These are phyloP conservation scores for Catocala nupta DNA, from an alignment of 2,888 invertebrate genomes.

Conservation along the genomic window DNA sequence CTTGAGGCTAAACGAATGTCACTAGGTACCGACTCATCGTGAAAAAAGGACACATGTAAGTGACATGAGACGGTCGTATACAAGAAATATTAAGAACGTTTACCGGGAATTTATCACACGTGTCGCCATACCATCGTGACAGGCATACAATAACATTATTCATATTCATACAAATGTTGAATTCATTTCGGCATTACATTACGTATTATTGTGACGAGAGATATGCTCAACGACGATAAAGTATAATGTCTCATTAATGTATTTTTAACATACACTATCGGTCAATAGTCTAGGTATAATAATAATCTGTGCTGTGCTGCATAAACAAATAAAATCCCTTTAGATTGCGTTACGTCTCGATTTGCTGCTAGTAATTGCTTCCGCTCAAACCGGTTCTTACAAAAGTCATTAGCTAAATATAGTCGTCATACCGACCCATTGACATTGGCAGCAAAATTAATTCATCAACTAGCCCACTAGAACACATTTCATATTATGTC, in stretches of 20 bases:
- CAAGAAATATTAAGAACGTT: neutral
- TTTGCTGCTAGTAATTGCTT: slow-evolving; percentile 24
- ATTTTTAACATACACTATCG: slow-evolving; percentile 45
- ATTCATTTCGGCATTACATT: neutral
- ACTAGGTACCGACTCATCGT: too few species aligned
- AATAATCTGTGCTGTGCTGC: neutral
- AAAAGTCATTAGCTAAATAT: slow-evolving; percentile 49
- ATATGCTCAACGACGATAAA: slow-evolving; percentile 35
- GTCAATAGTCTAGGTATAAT: slow-evolving; percentile 34
- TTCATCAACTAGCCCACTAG: slow-evolving; percentile 29
- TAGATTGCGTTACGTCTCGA: slow-evolving; percentile 32
- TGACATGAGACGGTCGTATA: neutral
- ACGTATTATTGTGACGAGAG: neutral
- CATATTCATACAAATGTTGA: neutral
- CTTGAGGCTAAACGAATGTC: too few species aligned
- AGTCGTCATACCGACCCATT: slow-evolving; percentile 37
- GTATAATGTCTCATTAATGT: slow-evolving; percentile 24
- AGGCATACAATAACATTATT: too few species aligned
- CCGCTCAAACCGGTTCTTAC: slow-evolving; percentile 41
- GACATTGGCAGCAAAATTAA: slow-evolving; percentile 45
- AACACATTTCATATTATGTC: slow-evolving; percentile 7
- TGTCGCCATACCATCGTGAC: neutral
- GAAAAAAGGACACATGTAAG: too few species aligned
- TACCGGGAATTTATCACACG: neutral
- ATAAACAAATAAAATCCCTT: slow-evolving; percentile 9